Conservation (phyloP, 2,888 invertebrate species). For the Drosophila phalerata region DNA sequence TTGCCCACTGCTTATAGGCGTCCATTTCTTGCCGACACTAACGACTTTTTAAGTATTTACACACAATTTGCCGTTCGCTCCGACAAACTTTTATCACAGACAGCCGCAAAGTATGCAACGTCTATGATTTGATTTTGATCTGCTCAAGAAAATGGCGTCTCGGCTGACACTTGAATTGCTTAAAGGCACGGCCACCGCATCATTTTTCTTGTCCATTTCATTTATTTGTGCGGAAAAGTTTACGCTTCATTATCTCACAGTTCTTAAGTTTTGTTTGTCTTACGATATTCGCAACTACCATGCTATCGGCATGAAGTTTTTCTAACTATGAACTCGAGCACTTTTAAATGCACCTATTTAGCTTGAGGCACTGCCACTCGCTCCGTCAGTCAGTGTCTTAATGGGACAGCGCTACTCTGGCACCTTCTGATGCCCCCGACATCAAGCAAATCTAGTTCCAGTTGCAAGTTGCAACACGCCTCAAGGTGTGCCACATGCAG, state of each 20-base stretch:
- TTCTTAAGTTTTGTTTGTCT: constrained; percentile 41
- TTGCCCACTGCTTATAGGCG: constrained; percentile 28
- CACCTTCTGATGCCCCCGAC: constrained; percentile 37
- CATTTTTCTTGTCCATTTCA: constrained; percentile 50
- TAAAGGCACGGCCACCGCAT: constrained; percentile 39
- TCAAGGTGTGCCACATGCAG: constrained; percentile 65
- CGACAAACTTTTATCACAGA: constrained; percentile 61
- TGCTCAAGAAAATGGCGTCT: constrained; percentile 26
- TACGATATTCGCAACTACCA: constrained; percentile 36
- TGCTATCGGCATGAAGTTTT: constrained; percentile 38
- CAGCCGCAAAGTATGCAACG: constrained; percentile 58
- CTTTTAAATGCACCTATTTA: constrained; percentile 12
- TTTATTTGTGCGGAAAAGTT: constrained; percentile 54
- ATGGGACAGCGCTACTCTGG: constrained; percentile 29
- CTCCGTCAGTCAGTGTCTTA: constrained; percentile 19
- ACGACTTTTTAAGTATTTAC: constrained; percentile 81
- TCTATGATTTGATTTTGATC: constrained; percentile 33
- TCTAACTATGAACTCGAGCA: constrained; percentile 24
- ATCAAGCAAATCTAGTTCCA: constrained; percentile 54
- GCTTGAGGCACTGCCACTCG: constrained; percentile 32
- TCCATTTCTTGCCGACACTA: constrained; percentile 56
- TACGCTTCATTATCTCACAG: constrained; percentile 68
- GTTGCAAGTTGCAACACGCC: constrained; percentile 45
- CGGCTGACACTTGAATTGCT: constrained; percentile 55
- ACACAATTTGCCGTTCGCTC: constrained; percentile 68